Conservation (phyloP, 1,140 invertebrate species). For the Pseudomyrmex sp. region DNA sequence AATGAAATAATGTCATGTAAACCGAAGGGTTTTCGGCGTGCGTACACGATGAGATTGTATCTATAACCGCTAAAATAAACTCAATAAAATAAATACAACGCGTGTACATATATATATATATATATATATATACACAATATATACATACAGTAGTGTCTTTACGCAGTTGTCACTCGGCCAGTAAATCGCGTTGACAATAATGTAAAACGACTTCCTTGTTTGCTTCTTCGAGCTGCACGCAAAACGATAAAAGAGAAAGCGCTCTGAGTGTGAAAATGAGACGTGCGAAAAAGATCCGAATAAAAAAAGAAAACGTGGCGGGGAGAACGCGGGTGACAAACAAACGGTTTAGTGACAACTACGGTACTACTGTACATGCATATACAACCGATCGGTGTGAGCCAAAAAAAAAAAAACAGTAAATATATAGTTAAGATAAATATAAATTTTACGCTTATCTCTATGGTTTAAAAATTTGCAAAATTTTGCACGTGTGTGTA, state of each 20-base stretch:
- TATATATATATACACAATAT: too few relatives aligned
- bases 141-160: too few relatives aligned
- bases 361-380: conserved; percentile 1
- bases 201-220: too few relatives aligned
- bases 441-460: conserved; percentile 6
- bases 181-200: too few relatives aligned
- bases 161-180: too few relatives aligned
- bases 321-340: too few relatives aligned
- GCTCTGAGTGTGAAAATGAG: too few relatives aligned
- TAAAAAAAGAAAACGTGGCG: conserved; percentile 49
- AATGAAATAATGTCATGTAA: neutral
- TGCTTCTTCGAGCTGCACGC: too few relatives aligned
- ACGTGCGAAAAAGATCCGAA: neutral
- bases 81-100: too few relatives aligned
- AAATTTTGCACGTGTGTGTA: neutral
- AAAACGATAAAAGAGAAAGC: too few relatives aligned
- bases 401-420: neutral
- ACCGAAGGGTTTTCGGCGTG: neutral
- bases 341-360: neutral
- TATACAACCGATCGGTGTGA: conserved; percentile 54
- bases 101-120: too few relatives aligned
- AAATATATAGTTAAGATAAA: conserved; percentile 40
- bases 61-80: too few relatives aligned
- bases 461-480: neutral
- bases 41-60: neutral